These are phyloP conservation scores for Tolmerus cingulatus DNA, from an alignment of 2,888 invertebrate species.

Conservation along the genomic window DNA sequence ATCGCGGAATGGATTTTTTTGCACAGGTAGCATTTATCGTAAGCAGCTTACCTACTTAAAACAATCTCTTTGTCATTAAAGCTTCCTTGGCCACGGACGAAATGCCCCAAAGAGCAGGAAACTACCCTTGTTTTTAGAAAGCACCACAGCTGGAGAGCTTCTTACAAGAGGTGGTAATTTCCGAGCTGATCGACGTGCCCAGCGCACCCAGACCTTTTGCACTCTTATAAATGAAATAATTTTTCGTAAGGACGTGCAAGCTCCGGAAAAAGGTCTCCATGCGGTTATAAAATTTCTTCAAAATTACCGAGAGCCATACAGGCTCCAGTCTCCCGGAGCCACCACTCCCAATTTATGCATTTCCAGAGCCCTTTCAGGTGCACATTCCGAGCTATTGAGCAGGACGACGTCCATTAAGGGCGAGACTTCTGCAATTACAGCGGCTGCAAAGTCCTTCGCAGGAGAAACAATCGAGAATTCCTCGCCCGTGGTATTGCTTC, in stretches of 20 bases:
- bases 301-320: background rate
- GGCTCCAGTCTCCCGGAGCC: background rate
- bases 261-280: background rate
- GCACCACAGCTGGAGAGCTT: background rate
- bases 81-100: background rate
- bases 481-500: background rate
- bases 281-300: background rate
- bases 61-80: background rate
- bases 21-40: background rate
- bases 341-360: background rate
- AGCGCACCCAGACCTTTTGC: background rate
- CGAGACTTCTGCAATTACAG: background rate
- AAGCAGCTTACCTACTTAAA: background rate
- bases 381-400: conserved; percentile 13
- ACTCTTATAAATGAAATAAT: background rate
- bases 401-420: background rate
- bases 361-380: background rate
- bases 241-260: background rate
- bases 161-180: background rate
- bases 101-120: background rate
- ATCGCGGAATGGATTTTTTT: background rate
- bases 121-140: background rate
- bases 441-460: background rate
- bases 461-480: conserved; percentile 18
- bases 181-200: background rate